Evolutionary conservation across 1,140 invertebrate genomes (phyloP), one percentile per base, ranked within the genome.

Genomic region (Ceratina calcarata): DNA sequence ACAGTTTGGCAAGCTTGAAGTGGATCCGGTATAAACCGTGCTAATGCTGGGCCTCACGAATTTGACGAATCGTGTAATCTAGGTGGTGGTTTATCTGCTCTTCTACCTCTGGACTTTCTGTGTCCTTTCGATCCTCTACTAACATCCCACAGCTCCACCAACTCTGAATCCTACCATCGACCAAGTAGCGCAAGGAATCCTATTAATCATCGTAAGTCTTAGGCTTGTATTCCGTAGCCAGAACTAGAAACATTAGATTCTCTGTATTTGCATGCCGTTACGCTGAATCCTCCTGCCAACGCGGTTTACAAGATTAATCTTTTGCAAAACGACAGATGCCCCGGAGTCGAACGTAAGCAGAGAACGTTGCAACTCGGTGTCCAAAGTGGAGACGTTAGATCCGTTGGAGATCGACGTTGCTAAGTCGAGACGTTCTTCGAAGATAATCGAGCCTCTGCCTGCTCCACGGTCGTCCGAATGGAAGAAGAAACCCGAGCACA

Each of bases 101-200:
- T 93, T 90, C 89, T 93, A 87, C 91, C 92, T 84, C 73, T 93
- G 91, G 92, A 93, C 85, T 90, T 93, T 82, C 86, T 93, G 83
- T 92, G 89, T 87, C 92, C 92, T 64, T 93, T 93, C 79, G 92
- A 93, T 90, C 92, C 92, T 87, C 87, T 93, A 89, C 87, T 93
- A 91, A 92, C 89, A 89, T 89, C 91, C 82, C 90, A 93, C 87
- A 93, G 88, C 89, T 92, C 91, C 88, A 90, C 87, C 87, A 90
- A 92, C 87, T 93, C 91, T 81, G 91, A 92, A 91, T 91, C 92
- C 90, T 92, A 93, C 89, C 91, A 92, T 89, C 91, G 91, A 90
- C 89, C 92, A 87, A 88, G 91, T 91, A 92, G 89, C 88, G 84
- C 91, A 86, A 91, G 91, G 91, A 92, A 89, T 87, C 90, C 90